Evolutionary conservation across 2,113 vertebrate genomes (phyloP).

Genomic region (Seriola quinqueradiata): DNA sequence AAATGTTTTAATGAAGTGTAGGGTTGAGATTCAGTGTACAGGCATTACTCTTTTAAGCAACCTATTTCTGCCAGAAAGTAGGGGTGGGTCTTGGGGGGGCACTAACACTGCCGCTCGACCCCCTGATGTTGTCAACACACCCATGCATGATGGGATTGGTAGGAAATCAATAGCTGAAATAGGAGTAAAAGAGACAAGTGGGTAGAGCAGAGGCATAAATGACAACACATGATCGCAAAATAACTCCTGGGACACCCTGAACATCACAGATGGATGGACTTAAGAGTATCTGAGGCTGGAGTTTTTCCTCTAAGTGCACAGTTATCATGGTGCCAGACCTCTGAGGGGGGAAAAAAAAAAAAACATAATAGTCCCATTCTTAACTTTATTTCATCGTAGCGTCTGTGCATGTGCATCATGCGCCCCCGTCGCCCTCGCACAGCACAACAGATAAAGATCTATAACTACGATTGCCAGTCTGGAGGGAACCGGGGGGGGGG

Average conservation of each 20-base stretch:
- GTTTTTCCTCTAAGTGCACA: conserved; percentile 64
- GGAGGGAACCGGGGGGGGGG: conserved; percentile 34
- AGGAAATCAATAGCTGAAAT: conserved; percentile 38
- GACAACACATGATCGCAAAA: conserved; percentile 38
- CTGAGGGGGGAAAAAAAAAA: conserved; percentile 20
- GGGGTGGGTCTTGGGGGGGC: too few relatives aligned
- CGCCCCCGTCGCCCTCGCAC: conserved; percentile 44
- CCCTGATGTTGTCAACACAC: neutral
- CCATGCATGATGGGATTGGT: conserved; percentile 17
- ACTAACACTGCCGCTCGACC: neutral
- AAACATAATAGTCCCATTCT: conserved; percentile 50
- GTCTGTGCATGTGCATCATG: conserved; percentile 59
- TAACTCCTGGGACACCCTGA: conserved; percentile 26
- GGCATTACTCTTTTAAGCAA: too few relatives aligned
- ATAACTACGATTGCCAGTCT: conserved; percentile 47
- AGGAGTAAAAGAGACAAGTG: conserved; percentile 19
- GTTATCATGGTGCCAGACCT: conserved; percentile 63
- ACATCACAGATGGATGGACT: conserved; percentile 45
- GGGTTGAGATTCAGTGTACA: too few relatives aligned
- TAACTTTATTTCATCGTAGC: conserved; percentile 54
- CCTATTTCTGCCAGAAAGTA: too few relatives aligned
- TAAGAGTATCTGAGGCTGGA: conserved; percentile 34
- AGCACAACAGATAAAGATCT: conserved; percentile 65
- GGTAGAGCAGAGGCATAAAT: conserved; percentile 10
- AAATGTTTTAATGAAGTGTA: too few relatives aligned